Evolutionary conservation across 2,113 vertebrate species (phyloP), one percentile per base, ranked within the genome.

Genomic region (Anser cygnoides): DNA sequence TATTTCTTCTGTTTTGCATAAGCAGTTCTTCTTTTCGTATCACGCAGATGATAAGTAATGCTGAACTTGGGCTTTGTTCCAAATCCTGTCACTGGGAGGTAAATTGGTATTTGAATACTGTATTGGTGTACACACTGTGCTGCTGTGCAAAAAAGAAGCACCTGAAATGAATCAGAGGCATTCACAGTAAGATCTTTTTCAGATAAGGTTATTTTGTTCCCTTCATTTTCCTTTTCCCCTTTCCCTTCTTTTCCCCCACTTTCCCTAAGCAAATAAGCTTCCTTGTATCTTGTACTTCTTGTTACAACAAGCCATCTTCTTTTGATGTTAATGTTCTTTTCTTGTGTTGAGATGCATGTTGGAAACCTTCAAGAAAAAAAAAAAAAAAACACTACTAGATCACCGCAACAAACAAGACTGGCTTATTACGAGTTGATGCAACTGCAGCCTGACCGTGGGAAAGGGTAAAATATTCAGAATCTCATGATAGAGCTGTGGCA

Each of bases 21-120:
- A n/a, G 67, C 10, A 0, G 11, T 21, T 8, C 55, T 21, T 8
- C 55, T 22, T 20, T 61, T 73, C 44, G 16, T 58, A 57, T 35
- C 14, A 18, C 0, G 0, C 2, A 35, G 66, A 43, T 1, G 12
- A 39, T 1, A 4, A 4, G 2, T 17, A 76, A 33, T 3, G 13
- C 74, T 75, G 50, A 59, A 23, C n/a, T 46, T 13, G 31, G 65
- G 65, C 55, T 75, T 39, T 29, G 43, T 63, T 90, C 82, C 79
- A 80, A 7, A 68, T 41, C 37, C 67, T 43, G 39, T 37, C 58
- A 63, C 26, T 29, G n/a, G 35, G 17, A 94, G 77, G 46, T 33
- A 14, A 75, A 78, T 0, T 46, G n/a, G 52, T 61, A 71, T 20
- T 44, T 2, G 1, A 33, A 15, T 1, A 0, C 71, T n/a, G 37